Conservation (phyloP, 2,888 invertebrate genomes). For the Ichneumon xanthorius region DNA sequence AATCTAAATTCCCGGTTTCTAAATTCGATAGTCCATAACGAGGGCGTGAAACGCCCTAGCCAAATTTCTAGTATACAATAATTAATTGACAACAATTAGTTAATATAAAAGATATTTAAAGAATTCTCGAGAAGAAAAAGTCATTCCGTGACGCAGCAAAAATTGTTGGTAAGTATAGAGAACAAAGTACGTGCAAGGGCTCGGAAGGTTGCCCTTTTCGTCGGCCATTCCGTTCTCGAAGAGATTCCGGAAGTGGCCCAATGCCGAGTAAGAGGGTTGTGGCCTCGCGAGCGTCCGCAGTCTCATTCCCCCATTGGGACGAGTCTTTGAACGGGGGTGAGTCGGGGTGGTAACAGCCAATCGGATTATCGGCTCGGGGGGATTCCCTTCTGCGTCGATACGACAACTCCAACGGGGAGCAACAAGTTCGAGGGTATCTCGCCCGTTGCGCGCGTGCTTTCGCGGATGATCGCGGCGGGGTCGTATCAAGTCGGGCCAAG, state of each 20-base stretch:
- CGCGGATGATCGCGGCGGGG: slow-evolving; percentile 28
- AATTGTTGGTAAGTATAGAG: too few relatives aligned
- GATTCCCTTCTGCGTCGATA: slow-evolving; percentile 68
- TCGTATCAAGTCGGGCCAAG: not conserved
- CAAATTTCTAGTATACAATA: too few relatives aligned
- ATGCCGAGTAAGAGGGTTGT: slow-evolving; percentile 71
- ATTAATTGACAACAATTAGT: too few relatives aligned
- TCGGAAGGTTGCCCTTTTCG: slow-evolving; percentile 47
- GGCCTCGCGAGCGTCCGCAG: slow-evolving; percentile 58
- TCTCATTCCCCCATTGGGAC: slow-evolving; percentile 41
- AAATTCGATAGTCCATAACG: too few relatives aligned
- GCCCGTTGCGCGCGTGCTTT: slow-evolving; percentile 27
- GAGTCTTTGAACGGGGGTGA: slow-evolving; percentile 43
- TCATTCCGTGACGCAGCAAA: too few relatives aligned
- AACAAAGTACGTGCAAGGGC: not conserved
- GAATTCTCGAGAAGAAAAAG: too few relatives aligned
- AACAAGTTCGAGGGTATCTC: slow-evolving; percentile 70
- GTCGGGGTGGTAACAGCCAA: slow-evolving; percentile 70
- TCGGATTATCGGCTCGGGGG: slow-evolving; percentile 60
- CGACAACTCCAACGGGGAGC: slow-evolving; percentile 52
- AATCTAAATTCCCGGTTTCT: too few relatives aligned
- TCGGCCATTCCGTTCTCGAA: slow-evolving; percentile 68
- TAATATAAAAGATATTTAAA: too few relatives aligned
- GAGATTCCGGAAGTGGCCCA: slow-evolving; percentile 73
- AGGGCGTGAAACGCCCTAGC: too few relatives aligned